phyloP scores from a whole-genome alignment of 2,113 vertebrate species.

The Lepisosteus osseus region DNA sequence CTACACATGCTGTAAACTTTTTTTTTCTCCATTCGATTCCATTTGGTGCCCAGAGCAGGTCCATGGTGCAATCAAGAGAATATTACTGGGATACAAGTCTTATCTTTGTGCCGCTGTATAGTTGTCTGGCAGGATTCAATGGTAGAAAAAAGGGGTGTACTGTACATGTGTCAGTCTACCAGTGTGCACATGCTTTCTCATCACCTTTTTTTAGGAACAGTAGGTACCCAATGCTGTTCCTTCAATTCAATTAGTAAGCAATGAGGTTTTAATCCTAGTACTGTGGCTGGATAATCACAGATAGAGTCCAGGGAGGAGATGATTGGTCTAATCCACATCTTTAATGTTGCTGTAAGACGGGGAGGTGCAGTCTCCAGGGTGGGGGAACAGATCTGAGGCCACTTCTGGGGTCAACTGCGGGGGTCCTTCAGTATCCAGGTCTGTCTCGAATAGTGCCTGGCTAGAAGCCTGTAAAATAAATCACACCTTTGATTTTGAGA shows the following conservation, averaged over 20 bases:
- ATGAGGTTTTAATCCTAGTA: conserved; percentile 22
- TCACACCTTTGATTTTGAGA: conserved; percentile 4
- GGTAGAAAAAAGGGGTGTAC: background rate
- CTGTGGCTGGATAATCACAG: background rate
- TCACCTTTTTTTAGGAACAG: conserved; percentile 20
- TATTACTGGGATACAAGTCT: too few relatives aligned
- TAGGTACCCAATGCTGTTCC: conserved; percentile 28
- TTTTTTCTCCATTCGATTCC: background rate
- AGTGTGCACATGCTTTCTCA: conserved; percentile 20
- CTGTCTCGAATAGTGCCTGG: conserved; percentile 72
- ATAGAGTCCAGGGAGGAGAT: background rate
- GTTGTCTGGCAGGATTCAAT: too few relatives aligned
- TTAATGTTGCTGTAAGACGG: conserved; percentile 97
- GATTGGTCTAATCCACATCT: conserved; percentile 80
- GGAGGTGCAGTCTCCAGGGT: conserved; percentile 71
- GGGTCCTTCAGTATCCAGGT: conserved; percentile 79
- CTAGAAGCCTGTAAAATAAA: conserved; percentile 90
- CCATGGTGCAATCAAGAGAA: too few relatives aligned
- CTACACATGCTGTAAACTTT: background rate
- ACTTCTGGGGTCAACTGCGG: conserved; percentile 74
- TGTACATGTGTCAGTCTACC: background rate
- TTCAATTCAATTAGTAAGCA: conserved; percentile 29
- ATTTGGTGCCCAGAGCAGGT: background rate
- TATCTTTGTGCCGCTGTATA: too few relatives aligned
- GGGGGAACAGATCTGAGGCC: conserved; percentile 73